A percentile compares a stretch with the other conserved stretches of the same genome.
phyloP scores from a whole-genome alignment of 53 echinoderm and acorn worm genomes.

The Crossaster papposus region DNA sequence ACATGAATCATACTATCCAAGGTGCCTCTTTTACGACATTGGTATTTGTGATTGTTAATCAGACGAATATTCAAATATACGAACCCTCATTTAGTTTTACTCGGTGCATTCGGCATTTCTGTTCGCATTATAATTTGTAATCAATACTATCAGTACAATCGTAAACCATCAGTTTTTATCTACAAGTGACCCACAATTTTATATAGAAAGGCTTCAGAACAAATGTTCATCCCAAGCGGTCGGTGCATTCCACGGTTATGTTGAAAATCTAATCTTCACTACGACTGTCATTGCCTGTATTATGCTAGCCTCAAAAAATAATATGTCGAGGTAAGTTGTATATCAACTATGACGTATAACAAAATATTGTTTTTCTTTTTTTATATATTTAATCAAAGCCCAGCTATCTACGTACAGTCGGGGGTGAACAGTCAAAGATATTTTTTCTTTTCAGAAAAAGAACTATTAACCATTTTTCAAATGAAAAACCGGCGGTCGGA shows the following conservation, averaged over 20 bases:
- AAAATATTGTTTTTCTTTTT: not conserved
- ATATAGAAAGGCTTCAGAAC: not conserved
- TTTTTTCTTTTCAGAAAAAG: not conserved
- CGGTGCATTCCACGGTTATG: not conserved
- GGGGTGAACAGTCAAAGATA: not conserved
- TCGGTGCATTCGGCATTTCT: too few species aligned
- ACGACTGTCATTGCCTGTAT: not conserved
- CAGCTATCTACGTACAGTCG: not conserved
- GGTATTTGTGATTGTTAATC: too few species aligned
- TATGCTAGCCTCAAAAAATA: not conserved
- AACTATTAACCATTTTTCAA: too few species aligned
- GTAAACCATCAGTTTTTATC: not conserved
- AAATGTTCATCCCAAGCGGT: not conserved
- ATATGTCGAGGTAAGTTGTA: not conserved
- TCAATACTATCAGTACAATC: not conserved
- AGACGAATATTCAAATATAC: too few species aligned
- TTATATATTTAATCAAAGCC: not conserved
- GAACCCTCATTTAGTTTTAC: too few species aligned
- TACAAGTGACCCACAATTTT: not conserved
- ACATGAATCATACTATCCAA: conserved; percentile 12
- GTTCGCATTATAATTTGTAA: not conserved
- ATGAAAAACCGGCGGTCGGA: not conserved
- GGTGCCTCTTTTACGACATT: not conserved
- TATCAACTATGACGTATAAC: conserved; percentile 11
- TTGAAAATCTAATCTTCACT: not conserved